Evolutionary conservation across 1,140 invertebrate genomes (phyloP).

Genomic region (Periplaneta americana): DNA sequence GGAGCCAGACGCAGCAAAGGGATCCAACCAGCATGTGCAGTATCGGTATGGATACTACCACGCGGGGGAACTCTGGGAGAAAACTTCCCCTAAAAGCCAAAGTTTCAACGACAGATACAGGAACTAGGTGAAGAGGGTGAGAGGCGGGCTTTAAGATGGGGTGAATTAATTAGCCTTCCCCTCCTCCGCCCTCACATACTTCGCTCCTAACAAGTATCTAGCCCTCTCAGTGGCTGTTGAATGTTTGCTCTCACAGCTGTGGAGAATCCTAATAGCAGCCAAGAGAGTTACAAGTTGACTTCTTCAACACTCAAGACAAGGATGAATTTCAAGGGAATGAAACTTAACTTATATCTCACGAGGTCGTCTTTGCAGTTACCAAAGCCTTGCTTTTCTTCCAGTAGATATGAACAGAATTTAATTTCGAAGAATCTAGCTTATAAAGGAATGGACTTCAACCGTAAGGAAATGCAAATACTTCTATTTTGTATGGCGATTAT

Average conservation of each 20-base stretch:
- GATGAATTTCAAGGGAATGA: background rate
- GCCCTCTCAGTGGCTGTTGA: background rate
- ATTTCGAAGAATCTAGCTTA: background rate
- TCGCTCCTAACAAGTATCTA: background rate
- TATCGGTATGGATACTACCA: background rate
- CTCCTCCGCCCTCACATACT: background rate
- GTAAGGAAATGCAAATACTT: background rate
- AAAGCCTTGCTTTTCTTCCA: too few relatives aligned
- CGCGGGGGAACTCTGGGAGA: background rate
- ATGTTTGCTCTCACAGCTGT: background rate
- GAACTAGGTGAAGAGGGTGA: background rate
- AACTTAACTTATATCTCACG: background rate
- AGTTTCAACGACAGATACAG: background rate
- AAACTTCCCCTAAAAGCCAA: background rate
- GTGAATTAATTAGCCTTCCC: background rate
- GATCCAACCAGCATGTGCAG: background rate
- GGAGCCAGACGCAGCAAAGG: background rate
- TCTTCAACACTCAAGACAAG: background rate
- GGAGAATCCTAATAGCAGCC: background rate
- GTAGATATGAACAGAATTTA: background rate
- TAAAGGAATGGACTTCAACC: background rate
- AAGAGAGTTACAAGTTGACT: background rate
- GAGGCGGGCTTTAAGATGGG: background rate
- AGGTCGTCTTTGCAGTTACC: background rate
- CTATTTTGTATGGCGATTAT: background rate